phyloP scores from a whole-genome alignment of 2,113 vertebrate genomes.

The Mellivora capensis region DNA sequence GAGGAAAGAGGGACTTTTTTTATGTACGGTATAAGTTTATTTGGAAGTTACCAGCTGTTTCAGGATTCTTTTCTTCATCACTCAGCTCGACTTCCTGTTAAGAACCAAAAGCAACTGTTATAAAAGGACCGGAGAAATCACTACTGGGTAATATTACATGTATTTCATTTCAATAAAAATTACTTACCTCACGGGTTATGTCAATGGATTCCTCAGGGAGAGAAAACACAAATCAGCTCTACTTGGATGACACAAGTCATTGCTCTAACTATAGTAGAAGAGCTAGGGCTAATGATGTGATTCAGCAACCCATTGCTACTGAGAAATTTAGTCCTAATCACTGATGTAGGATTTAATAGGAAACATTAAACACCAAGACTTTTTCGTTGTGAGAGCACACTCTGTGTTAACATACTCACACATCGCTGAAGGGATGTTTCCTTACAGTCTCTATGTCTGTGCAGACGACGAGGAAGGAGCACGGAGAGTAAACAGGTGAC shows the following conservation, averaged over 20 bases:
- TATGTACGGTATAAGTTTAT: neutral
- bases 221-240: neutral
- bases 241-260: neutral
- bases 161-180: neutral
- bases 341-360: neutral
- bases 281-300: too few relatives aligned
- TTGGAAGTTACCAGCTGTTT: neutral
- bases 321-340: neutral
- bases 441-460: neutral
- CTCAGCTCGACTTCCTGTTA: neutral
- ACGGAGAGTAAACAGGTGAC: neutral
- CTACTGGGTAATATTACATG: neutral
- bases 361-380: neutral
- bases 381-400: neutral
- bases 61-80: neutral
- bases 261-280: neutral
- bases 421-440: neutral
- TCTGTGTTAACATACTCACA: neutral
- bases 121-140: neutral
- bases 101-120: neutral
- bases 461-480: neutral
- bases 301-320: neutral
- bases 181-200: neutral
- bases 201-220: neutral
- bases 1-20: neutral